These are phyloP conservation scores for Zosterops japonicus DNA, from an alignment of 2,113 vertebrate genomes.

Conservation along the genomic window DNA sequence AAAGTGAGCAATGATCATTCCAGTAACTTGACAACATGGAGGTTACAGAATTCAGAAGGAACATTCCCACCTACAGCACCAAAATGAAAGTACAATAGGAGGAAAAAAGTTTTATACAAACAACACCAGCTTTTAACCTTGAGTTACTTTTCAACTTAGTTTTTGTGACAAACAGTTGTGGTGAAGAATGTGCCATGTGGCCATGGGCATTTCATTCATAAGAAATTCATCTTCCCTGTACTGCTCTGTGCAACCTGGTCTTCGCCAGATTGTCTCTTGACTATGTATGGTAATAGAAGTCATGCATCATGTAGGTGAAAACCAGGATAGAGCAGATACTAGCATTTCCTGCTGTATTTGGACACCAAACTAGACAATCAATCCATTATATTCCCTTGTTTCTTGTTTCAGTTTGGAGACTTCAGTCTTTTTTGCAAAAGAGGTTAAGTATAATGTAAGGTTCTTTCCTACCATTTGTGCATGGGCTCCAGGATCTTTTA, in stretches of 20 bases:
- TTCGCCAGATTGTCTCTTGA: background rate
- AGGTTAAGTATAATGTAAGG: background rate
- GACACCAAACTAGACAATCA: background rate
- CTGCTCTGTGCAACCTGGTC: background rate
- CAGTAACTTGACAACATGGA: background rate
- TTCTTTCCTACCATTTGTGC: background rate
- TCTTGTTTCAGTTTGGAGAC: background rate
- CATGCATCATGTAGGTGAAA: background rate
- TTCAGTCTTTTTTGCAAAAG: background rate
- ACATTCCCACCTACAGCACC: background rate
- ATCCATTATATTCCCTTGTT: background rate
- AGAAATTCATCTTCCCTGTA: background rate
- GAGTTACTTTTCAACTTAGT: background rate
- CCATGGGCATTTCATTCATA: background rate
- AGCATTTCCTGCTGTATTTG: background rate
- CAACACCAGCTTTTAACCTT: background rate
- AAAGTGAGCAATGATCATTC: background rate
- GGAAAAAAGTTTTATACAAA: background rate
- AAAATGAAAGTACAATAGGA: background rate
- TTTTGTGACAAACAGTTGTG: background rate
- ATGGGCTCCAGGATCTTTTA: background rate
- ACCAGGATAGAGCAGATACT: background rate
- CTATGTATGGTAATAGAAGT: background rate
- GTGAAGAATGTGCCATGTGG: background rate
- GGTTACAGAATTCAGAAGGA: background rate